phyloP scores from a whole-genome alignment of 2,113 vertebrate genomes.

The Leuciscus idus region DNA sequence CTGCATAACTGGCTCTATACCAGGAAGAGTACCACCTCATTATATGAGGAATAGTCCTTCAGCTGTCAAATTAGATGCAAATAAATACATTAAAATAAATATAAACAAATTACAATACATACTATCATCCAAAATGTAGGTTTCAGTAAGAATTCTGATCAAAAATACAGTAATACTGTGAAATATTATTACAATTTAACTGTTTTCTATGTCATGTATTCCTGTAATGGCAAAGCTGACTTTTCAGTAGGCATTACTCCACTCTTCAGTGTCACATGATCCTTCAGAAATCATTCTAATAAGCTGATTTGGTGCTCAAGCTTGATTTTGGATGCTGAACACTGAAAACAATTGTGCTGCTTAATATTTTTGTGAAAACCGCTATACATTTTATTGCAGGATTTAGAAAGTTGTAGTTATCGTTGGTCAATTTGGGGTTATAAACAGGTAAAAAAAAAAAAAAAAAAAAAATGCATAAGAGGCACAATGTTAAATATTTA shows the following conservation, averaged over 20 bases:
- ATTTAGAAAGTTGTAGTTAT: neutral
- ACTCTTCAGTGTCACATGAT: neutral
- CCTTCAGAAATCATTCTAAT: neutral
- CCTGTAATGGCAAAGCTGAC: neutral
- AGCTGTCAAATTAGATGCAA: neutral
- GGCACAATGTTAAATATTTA: constrained; percentile 65
- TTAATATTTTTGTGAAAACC: too few species aligned
- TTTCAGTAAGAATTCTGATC: too few species aligned
- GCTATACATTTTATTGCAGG: too few species aligned
- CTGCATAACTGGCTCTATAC: neutral
- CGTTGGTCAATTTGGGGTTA: neutral
- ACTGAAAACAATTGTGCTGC: neutral
- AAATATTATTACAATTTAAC: neutral
- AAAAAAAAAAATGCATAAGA: constrained; percentile 60
- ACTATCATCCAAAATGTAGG: too few species aligned
- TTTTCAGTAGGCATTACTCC: neutral
- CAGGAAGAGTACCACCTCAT: neutral
- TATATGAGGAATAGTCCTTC: neutral
- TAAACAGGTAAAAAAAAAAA: constrained; percentile 19
- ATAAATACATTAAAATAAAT: too few species aligned
- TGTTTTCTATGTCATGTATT: neutral
- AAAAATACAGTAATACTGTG: neutral
- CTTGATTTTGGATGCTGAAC: neutral
- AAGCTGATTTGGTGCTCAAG: neutral
- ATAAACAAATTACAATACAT: too few species aligned